Base-by-base conservation (phyloP, 2,113 vertebrate species). In the Mesocricetus auratus region DNA sequence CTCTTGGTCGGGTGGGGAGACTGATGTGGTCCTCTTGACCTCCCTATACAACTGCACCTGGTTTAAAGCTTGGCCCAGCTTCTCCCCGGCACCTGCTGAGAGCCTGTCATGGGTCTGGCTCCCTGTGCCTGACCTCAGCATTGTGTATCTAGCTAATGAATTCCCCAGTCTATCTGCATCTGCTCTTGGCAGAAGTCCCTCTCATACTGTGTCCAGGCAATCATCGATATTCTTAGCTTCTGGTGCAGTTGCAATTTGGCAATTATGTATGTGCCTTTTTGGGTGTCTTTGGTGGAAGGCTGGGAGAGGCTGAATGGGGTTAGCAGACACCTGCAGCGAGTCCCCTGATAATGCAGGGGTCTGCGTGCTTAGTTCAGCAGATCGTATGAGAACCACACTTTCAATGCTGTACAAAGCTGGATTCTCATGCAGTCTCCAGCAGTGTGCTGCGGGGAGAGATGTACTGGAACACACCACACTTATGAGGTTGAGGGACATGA, bases 141-240 rank as follows among this genome's bases (percentile, higher is more conserved):
- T 0, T 66, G 77, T 42, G 47, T 68, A 10, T 36, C 21, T 7
- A 69, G 93, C 79, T 58, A 75, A 64, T 26, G 50, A 58, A 58
- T 21, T 36, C 39, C 79, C 73, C 47, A 50, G 0, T 33, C 69
- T 71, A 47, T 64, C 94, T 62, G 77, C 89, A 42, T n/a, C 29
- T 71, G 5, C 56, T 22, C 12, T 50, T 91, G 94, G 96, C 92
- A 96, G 86, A 29, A 77, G 42, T 39, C 39, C 66, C 60, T 58
- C 75, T 58, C 7, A 45, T 12, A 9, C 62, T 4, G 56, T 17
- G 47, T 93, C 93, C 94, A 94, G 39, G 78, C 93, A 47, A 45
- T 93, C 13, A 42, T 3, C 33, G 96, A 62, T 87, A 82, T 60
- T 86, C 92, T 94, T 85, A 68, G 92, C 95, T 93, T 56, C 89